These are phyloP conservation scores for Actinernus sp. DNA, from an alignment of 92 coral and sea anemone genomes.

Conservation along the genomic window DNA sequence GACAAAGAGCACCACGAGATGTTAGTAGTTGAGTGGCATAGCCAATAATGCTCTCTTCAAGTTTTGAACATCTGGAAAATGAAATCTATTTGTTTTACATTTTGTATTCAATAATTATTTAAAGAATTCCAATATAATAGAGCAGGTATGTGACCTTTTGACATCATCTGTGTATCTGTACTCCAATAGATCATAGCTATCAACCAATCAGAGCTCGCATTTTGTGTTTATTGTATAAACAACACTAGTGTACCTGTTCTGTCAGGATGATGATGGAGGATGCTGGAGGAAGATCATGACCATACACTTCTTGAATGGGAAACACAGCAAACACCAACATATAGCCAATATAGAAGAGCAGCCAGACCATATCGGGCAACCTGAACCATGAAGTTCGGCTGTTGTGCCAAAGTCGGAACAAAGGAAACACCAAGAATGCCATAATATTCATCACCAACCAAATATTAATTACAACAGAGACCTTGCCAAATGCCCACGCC, in stretches of 20 bases:
- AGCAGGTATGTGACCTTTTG: background rate
- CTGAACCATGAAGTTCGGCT: slow-evolving; percentile 64
- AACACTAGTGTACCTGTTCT: slow-evolving; percentile 76
- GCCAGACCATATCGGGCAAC: slow-evolving; percentile 74
- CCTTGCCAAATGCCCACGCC: slow-evolving; percentile 94
- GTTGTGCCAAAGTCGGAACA: slow-evolving; percentile 83
- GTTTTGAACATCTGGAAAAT: too few relatives aligned
- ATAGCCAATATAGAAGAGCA: slow-evolving; percentile 57
- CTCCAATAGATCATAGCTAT: too few relatives aligned
- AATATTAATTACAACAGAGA: slow-evolving; percentile 80
- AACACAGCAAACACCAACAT: slow-evolving; percentile 67
- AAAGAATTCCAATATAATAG: too few relatives aligned
- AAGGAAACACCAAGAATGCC: slow-evolving; percentile 81
- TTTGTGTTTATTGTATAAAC: too few relatives aligned
- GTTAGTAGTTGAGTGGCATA: too few relatives aligned
- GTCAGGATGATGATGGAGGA: slow-evolving; percentile 88
- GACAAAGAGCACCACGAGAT: too few relatives aligned
- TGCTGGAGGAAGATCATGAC: slow-evolving; percentile 85
- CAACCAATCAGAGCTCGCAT: too few relatives aligned
- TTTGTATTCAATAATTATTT: too few relatives aligned
- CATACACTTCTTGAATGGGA: slow-evolving; percentile 83
- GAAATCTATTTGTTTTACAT: too few relatives aligned
- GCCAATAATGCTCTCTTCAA: too few relatives aligned
- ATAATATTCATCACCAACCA: slow-evolving; percentile 91
- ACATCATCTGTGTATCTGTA: too few relatives aligned